Conservation (phyloP, 2,113 vertebrate genomes). For the Prolemur simus region DNA sequence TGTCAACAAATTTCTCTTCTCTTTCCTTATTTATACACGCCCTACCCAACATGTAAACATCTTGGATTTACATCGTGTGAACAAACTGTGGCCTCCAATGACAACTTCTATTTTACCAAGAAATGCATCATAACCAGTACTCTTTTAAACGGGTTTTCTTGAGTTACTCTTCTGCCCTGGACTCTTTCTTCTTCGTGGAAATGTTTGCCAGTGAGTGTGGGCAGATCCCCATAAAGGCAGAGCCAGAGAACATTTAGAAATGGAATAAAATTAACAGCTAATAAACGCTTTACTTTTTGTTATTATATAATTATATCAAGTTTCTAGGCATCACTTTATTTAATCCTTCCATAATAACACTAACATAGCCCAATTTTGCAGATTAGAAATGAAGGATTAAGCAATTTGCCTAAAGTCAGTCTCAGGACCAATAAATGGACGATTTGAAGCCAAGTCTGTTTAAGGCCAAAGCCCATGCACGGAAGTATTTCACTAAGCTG, state of each 20-base stretch:
- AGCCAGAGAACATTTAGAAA: neutral
- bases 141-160: neutral
- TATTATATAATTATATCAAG: neutral
- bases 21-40: neutral
- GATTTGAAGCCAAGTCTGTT: neutral
- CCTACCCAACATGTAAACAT: neutral
- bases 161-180: neutral
- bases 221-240: neutral
- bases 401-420: neutral
- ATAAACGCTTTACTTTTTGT: neutral
- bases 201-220: neutral
- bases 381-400: neutral
- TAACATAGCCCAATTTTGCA: neutral
- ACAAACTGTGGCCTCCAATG: neutral
- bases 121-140: neutral
- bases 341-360: neutral
- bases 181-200: neutral
- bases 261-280: neutral
- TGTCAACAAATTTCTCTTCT: neutral
- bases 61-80: neutral
- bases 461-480: neutral
- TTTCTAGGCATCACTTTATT: slow-evolving; percentile 33
- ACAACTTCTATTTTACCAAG: neutral
- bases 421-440: neutral
- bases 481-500: neutral